Percentiles rank a stretch among this genome's conserved stretches.
These are phyloP conservation scores for Scomber colias DNA, from an alignment of 2,113 vertebrate genomes.

Conservation along the genomic window DNA sequence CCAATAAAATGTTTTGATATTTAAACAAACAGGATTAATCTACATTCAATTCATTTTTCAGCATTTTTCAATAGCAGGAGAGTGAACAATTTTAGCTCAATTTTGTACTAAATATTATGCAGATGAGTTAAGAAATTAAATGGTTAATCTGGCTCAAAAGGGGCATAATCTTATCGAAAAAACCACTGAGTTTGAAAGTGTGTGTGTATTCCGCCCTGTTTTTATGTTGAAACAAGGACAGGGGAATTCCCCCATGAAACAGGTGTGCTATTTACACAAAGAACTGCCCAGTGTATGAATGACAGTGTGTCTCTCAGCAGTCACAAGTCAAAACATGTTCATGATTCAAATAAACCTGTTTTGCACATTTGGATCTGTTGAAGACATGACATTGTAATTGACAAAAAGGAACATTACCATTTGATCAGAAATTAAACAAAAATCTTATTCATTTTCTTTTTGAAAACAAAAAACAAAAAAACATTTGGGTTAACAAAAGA, in stretches of 20 bases:
- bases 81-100: not conserved
- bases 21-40: not conserved
- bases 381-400: not conserved
- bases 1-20: slow-evolving; percentile 17
- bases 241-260: slow-evolving; percentile 49
- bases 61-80: not conserved
- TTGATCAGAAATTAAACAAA: not conserved
- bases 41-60: not conserved
- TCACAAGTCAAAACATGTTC: not conserved
- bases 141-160: not conserved
- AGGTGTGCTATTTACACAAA: slow-evolving; percentile 38
- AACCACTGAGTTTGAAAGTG: slow-evolving; percentile 11
- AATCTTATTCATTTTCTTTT: not conserved
- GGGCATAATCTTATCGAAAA: not conserved
- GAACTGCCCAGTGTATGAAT: slow-evolving; percentile 14
- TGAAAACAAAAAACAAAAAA: not conserved
- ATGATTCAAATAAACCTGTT: not conserved
- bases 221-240: not conserved
- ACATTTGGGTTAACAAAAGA: not conserved
- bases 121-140: not conserved
- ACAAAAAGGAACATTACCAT: not conserved
- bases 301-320: not conserved
- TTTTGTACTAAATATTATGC: not conserved
- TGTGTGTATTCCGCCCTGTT: not conserved
- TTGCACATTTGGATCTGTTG: not conserved